Evolutionary conservation across 2,113 vertebrate species (phyloP).

Genomic region (Toxostoma redivivum): DNA sequence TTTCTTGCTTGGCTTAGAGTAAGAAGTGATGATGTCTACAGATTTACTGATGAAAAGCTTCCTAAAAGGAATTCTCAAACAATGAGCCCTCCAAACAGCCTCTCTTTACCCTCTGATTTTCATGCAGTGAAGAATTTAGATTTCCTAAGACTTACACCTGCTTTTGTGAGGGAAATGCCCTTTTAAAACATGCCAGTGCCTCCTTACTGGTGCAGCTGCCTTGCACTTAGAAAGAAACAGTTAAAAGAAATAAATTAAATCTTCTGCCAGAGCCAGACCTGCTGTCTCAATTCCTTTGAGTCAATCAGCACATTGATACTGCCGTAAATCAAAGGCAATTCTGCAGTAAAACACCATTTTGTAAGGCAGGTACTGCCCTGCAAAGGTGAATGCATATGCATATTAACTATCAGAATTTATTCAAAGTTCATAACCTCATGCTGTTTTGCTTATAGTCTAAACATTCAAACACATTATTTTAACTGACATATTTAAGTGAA

Average conservation of each 20-base stretch:
- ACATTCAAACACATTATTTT: neutral
- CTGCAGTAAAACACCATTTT: neutral
- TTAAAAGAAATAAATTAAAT: conserved; percentile 21
- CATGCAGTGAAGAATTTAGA: neutral
- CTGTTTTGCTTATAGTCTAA: neutral
- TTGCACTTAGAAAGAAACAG: neutral
- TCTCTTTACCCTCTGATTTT: neutral
- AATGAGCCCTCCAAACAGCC: neutral
- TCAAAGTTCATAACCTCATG: neutral
- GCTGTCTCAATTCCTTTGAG: conserved; percentile 12
- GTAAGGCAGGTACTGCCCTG: neutral
- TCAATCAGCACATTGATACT: neutral
- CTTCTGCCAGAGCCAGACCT: neutral
- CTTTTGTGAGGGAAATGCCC: neutral
- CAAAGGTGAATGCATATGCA: neutral
- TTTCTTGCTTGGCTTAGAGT: neutral
- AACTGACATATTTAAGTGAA: neutral
- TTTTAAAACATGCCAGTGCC: neutral
- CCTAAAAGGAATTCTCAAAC: neutral
- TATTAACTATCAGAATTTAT: neutral
- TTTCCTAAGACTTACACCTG: neutral
- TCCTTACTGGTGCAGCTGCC: neutral
- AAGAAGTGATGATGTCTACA: neutral
- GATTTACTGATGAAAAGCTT: neutral
- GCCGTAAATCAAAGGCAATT: conserved; percentile 31